Percentiles rank a stretch among this genome's conserved stretches.
Evolutionary conservation across 2,797 vertebrate genomes (phyloP).

Genomic region (Pangasius krempfi): DNA sequence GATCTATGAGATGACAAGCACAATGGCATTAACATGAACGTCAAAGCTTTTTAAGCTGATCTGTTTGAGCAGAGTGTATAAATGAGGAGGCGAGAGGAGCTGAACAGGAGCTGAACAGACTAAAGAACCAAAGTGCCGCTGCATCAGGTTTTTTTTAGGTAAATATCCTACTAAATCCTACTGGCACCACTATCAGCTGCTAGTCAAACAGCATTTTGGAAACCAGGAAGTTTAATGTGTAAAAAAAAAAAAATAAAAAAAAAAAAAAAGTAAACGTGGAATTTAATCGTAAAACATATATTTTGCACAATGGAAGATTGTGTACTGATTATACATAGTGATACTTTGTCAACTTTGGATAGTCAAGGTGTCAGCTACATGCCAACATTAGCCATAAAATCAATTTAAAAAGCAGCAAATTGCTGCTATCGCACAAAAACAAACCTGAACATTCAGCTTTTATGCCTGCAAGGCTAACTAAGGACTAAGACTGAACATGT

Average conservation of each 20-base stretch:
- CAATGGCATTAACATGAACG: not conserved
- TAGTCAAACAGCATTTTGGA: not conserved
- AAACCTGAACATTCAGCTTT: slow-evolving; percentile 15
- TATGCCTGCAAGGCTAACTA: slow-evolving; percentile 13
- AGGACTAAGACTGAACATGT: slow-evolving; percentile 34
- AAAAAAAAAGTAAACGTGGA: not conserved
- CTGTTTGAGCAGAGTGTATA: not conserved
- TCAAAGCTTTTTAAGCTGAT: not conserved
- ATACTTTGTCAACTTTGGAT: not conserved
- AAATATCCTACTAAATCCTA: not conserved
- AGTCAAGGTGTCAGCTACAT: not conserved
- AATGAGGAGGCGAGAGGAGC: not conserved
- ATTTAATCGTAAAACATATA: not conserved
- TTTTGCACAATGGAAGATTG: not conserved
- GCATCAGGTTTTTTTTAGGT: not conserved
- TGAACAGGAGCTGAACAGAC: not conserved
- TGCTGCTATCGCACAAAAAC: slow-evolving; percentile 10
- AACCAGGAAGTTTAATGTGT: not conserved
- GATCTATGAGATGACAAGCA: not conserved
- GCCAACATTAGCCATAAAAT: not conserved
- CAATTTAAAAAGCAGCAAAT: not conserved
- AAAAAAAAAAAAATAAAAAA: not conserved
- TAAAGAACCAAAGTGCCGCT: not conserved
- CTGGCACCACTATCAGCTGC: not conserved
- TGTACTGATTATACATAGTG: not conserved